A percentile compares a stretch with the other conserved stretches of the same genome.
Evolutionary conservation across 1,140 invertebrate genomes (phyloP).

Genomic region (Lasioglossum albipes): DNA sequence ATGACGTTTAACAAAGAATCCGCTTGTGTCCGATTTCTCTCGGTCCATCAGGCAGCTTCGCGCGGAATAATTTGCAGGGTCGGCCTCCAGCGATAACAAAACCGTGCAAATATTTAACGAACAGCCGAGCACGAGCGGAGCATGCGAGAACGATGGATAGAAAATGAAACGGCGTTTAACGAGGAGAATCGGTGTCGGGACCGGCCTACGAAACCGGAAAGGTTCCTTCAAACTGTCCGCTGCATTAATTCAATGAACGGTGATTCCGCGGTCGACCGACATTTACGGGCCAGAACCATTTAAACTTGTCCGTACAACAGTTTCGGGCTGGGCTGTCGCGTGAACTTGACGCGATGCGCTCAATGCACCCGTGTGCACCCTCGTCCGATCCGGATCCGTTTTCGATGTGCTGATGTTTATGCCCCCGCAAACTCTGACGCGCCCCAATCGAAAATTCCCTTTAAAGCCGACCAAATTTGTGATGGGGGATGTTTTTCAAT

Average conservation of each 20-base stretch:
- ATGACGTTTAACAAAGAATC: too few species aligned
- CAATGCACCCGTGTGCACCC: too few species aligned
- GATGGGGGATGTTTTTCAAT: too few species aligned
- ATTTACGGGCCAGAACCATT: conserved; percentile 24
- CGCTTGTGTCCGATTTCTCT: not conserved
- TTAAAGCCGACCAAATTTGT: too few species aligned
- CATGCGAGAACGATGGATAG: too few species aligned
- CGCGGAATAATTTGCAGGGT: not conserved
- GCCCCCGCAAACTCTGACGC: too few species aligned
- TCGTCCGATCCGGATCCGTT: too few species aligned
- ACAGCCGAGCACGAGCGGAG: not conserved
- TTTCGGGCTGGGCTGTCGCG: conserved; percentile 23
- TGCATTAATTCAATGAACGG: conserved; percentile 38
- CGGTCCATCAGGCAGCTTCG: not conserved
- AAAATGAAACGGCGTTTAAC: not conserved
- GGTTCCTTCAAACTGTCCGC: conserved; percentile 30
- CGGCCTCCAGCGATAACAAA: not conserved
- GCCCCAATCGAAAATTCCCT: too few species aligned
- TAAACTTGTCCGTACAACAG: conserved; percentile 35
- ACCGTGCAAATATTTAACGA: conserved; percentile 15
- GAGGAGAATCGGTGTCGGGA: not conserved
- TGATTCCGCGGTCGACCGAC: conserved; percentile 33
- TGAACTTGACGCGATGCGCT: not conserved
- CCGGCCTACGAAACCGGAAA: not conserved
- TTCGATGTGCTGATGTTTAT: too few species aligned